Evolutionary conservation across 2,113 vertebrate species (phyloP).

Genomic region (Bubo bubo): DNA sequence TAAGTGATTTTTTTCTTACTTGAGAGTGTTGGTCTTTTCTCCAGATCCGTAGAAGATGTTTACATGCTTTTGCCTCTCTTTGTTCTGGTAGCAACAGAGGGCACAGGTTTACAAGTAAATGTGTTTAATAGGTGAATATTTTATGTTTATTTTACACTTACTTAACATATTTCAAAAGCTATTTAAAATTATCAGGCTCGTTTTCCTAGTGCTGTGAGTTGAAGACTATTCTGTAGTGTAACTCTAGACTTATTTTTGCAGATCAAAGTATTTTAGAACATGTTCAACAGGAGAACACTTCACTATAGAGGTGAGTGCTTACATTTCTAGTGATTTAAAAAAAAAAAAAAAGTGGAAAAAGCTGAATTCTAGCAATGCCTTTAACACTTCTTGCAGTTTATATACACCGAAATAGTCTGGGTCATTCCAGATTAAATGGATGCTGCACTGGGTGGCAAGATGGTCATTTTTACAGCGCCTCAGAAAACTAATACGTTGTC

Average conservation of each 20-base stretch:
- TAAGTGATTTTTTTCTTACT: not conserved
- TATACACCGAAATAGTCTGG: not conserved
- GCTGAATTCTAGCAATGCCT: not conserved
- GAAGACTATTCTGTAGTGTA: not conserved
- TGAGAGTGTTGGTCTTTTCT: not conserved
- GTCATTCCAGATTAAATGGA: not conserved
- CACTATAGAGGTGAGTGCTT: conserved; percentile 81
- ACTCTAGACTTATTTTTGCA: conserved; percentile 61
- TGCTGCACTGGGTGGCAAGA: not conserved
- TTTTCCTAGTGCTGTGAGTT: not conserved
- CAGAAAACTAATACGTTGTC: not conserved
- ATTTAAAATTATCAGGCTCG: rapidly evolving
- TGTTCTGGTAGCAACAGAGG: rapidly evolving
- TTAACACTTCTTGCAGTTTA: not conserved
- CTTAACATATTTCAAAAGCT: not conserved
- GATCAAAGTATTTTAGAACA: conserved; percentile 84
- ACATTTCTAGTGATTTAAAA: not conserved
- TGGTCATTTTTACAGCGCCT: not conserved
- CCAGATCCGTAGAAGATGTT: not conserved
- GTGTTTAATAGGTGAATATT: not conserved
- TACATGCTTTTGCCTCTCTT: not conserved
- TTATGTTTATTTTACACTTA: not conserved
- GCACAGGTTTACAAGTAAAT: not conserved
- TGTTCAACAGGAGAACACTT: conserved; percentile 80
- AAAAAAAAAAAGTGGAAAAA: not conserved